Base-by-base conservation (phyloP, 2,113 vertebrate species). In the Donacobius atricapilla region DNA sequence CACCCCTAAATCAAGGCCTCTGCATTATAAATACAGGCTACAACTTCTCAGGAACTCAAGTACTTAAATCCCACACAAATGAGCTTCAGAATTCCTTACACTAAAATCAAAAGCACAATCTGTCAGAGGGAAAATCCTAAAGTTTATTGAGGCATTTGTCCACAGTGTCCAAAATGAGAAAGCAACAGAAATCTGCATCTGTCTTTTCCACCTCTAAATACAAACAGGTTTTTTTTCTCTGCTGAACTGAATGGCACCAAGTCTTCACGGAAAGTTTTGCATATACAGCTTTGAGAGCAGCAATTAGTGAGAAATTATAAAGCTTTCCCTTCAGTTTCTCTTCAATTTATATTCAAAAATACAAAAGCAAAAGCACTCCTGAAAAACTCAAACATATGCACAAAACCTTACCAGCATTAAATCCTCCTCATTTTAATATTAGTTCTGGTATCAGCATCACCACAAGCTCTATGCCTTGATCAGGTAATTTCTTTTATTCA, bases 401-500 rank as follows among this genome's bases (percentile, higher is more conserved):
- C 27, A 82, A 89, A 91, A 60, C 31, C 45, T 56, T 53, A 72
- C 20, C 40, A 70, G 45, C 28, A 73, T 24, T 75, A 93, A 87
- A 89, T n/a, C 33, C 47, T 84, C 54, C 68, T 65, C 11, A 18
- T 66, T 77, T 91, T 21, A 89, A 11, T 63, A 63, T 84, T 66
- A 70, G 20, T 77, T 94, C 54, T 39, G 39, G 1, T 73, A 96
- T 25, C 54, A 83, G 64, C 31, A 92, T 48, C 75, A 76, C 48
- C n/a, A 50, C 57, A 85, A 80, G 11, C 75, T 12, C 39, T 83
- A 39, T 5, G 50, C 45, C 33, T 42, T 54, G 47, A 90, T 80
- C 70, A 88, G 88, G 65, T 86, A 61, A 95, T 70, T 82, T 87
- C 27, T 82, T 95, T 89, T 72, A 85, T 95, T 87, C 81, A 85